Evolutionary conservation across 30 jellyfish, hydroid and myxozoan genomes (phyloP).

Genomic region (Cassiopea andromeda): DNA sequence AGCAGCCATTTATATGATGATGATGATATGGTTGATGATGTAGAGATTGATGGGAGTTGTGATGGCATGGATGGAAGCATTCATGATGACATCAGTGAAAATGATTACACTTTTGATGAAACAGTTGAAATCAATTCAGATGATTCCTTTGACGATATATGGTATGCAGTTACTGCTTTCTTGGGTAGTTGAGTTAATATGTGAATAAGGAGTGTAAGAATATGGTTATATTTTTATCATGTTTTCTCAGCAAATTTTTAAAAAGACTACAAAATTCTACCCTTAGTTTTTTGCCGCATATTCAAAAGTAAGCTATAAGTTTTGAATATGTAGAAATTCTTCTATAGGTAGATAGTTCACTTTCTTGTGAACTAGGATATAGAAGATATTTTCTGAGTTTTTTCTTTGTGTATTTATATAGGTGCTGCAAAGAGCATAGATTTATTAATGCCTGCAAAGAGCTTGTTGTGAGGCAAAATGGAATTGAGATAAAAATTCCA

Average conservation of each 20-base stretch:
- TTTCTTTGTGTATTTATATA: background rate
- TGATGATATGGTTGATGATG: background rate
- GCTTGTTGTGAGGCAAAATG: conserved; percentile 56
- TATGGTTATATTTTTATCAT: too few relatives aligned
- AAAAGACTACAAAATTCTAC: too few relatives aligned
- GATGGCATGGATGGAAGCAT: conserved; percentile 42
- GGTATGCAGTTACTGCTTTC: conserved; percentile 9
- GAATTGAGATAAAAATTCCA: conserved; percentile 62
- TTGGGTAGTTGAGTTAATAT: too few relatives aligned
- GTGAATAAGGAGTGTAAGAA: background rate
- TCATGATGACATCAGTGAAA: conserved; percentile 38
- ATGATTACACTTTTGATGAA: background rate
- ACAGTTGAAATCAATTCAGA: background rate
- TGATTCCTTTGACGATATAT: conserved; percentile 7
- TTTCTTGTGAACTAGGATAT: too few relatives aligned
- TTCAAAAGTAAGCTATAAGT: too few relatives aligned
- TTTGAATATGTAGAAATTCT: too few relatives aligned
- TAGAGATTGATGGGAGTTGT: conserved; percentile 50
- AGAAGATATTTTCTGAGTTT: background rate
- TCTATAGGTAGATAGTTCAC: too few relatives aligned
- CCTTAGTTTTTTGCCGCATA: too few relatives aligned
- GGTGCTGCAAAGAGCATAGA: conserved; percentile 2
- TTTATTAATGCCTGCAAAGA: conserved; percentile 69
- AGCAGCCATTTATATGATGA: background rate
- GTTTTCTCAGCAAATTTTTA: too few relatives aligned